phyloP scores from a whole-genome alignment of 2,113 vertebrate species.

The Potamarius usumacintae region DNA sequence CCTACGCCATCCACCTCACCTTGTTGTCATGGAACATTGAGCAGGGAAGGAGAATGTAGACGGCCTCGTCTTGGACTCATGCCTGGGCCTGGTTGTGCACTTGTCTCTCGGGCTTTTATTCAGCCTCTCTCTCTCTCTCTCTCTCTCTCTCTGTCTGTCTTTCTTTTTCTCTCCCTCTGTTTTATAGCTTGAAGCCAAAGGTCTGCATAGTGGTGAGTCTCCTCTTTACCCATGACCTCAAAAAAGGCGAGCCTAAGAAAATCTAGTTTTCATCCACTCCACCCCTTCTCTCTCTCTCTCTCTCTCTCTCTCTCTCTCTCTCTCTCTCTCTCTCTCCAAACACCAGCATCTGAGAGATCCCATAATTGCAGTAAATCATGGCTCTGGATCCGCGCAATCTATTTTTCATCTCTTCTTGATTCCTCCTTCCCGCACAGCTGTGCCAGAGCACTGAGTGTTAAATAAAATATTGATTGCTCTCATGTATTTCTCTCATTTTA shows the following conservation, averaged over 20 bases:
- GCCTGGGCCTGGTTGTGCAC: constrained; percentile 30
- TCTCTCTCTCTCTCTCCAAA: constrained; percentile 26
- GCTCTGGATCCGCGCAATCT: constrained; percentile 60
- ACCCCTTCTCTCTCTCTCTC: constrained; percentile 17
- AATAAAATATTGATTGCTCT: constrained; percentile 76
- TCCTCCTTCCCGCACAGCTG: constrained; percentile 50
- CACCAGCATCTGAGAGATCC: constrained; percentile 37
- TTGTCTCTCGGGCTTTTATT: constrained; percentile 27
- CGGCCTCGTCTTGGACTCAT: constrained; percentile 63
- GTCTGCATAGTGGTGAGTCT: constrained; percentile 35
- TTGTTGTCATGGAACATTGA: constrained; percentile 96
- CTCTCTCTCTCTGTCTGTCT: not conserved
- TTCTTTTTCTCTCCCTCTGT: constrained; percentile 33
- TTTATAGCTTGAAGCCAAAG: constrained; percentile 30
- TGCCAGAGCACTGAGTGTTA: constrained; percentile 59
- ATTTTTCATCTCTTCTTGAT: constrained; percentile 59
- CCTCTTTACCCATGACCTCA: constrained; percentile 42
- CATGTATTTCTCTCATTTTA: constrained; percentile 71
- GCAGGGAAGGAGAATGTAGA: constrained; percentile 83
- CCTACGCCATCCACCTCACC: constrained; percentile 92
- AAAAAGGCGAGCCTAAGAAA: constrained; percentile 51
- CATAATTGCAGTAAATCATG: constrained; percentile 55
- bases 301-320: constrained; percentile 18
- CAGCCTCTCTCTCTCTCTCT: constrained; percentile 14
- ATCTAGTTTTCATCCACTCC: constrained; percentile 41